Base-by-base conservation (phyloP, 2,797 vertebrate genomes). In the Alcedo atthis region DNA sequence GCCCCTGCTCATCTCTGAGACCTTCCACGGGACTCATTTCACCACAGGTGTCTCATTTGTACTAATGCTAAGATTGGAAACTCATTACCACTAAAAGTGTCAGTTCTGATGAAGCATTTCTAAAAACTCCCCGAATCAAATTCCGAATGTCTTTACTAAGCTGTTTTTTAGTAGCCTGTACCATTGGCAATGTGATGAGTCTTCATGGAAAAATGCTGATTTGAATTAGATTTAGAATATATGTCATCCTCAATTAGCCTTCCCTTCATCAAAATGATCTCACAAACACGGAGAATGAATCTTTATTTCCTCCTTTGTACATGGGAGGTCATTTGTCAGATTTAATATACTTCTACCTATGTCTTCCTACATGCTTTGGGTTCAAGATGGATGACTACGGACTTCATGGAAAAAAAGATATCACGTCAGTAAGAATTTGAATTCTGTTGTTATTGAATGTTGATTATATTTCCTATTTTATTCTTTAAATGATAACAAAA, bases 221-320 rank as follows among this genome's bases (percentile, higher is more conserved):
- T 98, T 98, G 97, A 98, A 97, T 98, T 98, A 97, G 96, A 98
- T 98, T 98, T 98, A 97, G 96, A 98, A 97, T 97, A 97, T 97
- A 96, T 98, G 97, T 97, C 97, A 98, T 97, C 95, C 93, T 95
- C 97, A 98, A 98, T 98, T 98, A 98, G 97, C 93, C 93, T 97
- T 97, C 92, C 94, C 91, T 97, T 97, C 98, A 97, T 98, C 98
- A 98, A 97, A 97, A 97, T 98, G 97, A 98, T 98, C 96, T 96
- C 97, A 97, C 97, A 98, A 98, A 98, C 97, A 98, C 89, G 32
- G 90, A 96, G 95, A 98, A 98, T 98, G 98, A 98, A 98, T 98
- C 97, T 98, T 97, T 98, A 98, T 98, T 98, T 98, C 97, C 97
- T 98, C 94, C 96, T 98, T 98, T 98, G 97, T 97, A 98, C 97